Conservation (phyloP, 1,140 invertebrate species). For the Saxidomus purpurata region DNA sequence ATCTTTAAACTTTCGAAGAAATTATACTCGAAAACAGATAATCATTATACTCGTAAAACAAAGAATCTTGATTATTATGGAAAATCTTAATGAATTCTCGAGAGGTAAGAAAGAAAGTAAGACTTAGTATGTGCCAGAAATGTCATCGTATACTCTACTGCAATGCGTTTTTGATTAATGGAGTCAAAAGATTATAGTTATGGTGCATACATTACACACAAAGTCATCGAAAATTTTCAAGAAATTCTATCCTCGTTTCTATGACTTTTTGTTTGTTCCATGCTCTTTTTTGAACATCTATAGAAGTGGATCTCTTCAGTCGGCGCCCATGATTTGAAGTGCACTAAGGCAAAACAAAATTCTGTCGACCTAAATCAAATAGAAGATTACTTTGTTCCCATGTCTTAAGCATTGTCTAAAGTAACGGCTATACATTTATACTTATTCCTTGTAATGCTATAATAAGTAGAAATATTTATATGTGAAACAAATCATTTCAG, state of each 20-base stretch:
- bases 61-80: conserved; percentile 23
- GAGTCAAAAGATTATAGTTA: neutral
- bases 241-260: neutral
- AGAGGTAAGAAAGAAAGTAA: neutral
- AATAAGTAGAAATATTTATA: too few relatives aligned
- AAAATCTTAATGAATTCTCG: conserved; percentile 1
- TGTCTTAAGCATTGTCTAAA: neutral
- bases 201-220: conserved; percentile 6
- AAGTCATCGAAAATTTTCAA: neutral
- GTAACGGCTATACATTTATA: neutral
- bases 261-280: neutral
- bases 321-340: conserved; percentile 24
- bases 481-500: too few relatives aligned
- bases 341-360: neutral
- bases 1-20: neutral
- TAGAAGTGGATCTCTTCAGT: neutral
- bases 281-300: neutral
- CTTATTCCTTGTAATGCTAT: too few relatives aligned
- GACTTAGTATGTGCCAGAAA: conserved; percentile 38
- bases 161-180: conserved; percentile 25
- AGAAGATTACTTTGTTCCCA: neutral
- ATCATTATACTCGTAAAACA: conserved; percentile 32
- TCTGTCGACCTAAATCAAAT: conserved; percentile 25
- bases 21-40: neutral
- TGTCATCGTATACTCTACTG: neutral